A percentile compares a stretch with the other conserved stretches of the same genome.
Evolutionary conservation across 2,113 vertebrate species (phyloP).

Genomic region (Pomatostomus ruficeps): DNA sequence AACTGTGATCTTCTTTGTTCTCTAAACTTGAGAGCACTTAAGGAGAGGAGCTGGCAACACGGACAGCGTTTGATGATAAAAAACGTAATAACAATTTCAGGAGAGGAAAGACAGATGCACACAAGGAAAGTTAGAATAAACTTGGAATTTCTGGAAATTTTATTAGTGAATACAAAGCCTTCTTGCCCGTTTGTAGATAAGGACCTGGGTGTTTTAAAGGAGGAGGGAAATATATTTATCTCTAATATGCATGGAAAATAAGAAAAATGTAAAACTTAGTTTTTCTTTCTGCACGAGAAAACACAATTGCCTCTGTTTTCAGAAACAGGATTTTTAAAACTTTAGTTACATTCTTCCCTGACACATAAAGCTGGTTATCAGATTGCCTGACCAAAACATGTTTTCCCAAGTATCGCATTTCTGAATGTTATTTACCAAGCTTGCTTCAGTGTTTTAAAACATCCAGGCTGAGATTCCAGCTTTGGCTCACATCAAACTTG

Average conservation of each 20-base stretch:
- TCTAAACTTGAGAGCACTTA: slow-evolving; percentile 54
- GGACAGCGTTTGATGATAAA: slow-evolving; percentile 52
- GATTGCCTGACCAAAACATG: not conserved
- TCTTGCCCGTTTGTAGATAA: not conserved
- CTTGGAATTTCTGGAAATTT: slow-evolving; percentile 22
- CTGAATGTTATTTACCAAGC: not conserved
- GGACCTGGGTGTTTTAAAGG: not conserved
- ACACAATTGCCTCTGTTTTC: not conserved
- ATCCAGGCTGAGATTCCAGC: not conserved
- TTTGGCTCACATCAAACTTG: not conserved
- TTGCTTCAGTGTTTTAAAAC: not conserved
- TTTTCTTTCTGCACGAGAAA: not conserved
- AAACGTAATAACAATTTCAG: slow-evolving; percentile 62
- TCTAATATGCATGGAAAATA: not conserved
- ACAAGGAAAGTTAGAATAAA: slow-evolving; percentile 30
- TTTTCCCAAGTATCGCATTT: not conserved
- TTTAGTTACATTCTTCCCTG: not conserved
- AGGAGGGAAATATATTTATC: not conserved
- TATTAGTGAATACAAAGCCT: not conserved
- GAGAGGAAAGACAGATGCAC: slow-evolving; percentile 59
- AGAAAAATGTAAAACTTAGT: not conserved
- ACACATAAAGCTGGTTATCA: not conserved
- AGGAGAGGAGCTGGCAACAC: slow-evolving; percentile 54
- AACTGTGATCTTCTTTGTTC: slow-evolving; percentile 53
- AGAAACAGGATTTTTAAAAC: not conserved